Percentiles rank a stretch among this genome's conserved stretches.
These are phyloP conservation scores for Neomicropteryx cornuta DNA, from an alignment of 1,140 invertebrate genomes.

Conservation along the genomic window DNA sequence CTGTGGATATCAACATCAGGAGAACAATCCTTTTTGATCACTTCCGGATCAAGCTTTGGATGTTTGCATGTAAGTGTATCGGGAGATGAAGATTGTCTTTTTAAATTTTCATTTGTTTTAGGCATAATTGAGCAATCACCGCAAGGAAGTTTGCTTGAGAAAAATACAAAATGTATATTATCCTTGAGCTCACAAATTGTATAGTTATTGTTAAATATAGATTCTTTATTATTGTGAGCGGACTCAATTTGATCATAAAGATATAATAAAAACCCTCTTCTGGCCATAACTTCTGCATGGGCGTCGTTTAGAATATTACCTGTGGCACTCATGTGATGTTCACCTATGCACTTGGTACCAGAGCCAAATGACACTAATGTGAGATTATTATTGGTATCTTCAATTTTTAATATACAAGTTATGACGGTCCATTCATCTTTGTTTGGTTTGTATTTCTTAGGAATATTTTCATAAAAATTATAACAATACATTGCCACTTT, in stretches of 20 bases:
- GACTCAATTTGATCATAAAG: slow-evolving; percentile 52
- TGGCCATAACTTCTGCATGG: slow-evolving; percentile 82
- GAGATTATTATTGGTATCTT: slow-evolving; percentile 25
- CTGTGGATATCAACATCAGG: slow-evolving; percentile 51
- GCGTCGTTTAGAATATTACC: slow-evolving; percentile 78
- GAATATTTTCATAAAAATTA: slow-evolving; percentile 39
- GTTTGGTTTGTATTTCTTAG: slow-evolving; percentile 70
- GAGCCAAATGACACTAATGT: slow-evolving; percentile 72
- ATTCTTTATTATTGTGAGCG: slow-evolving; percentile 23
- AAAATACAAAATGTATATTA: slow-evolving; percentile 72
- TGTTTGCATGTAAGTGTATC: slow-evolving; percentile 14
- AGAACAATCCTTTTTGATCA: slow-evolving; percentile 22
- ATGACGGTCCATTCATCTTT: slow-evolving; percentile 78
- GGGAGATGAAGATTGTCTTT: slow-evolving; percentile 22
- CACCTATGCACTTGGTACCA: slow-evolving; percentile 84
- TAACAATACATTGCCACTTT: slow-evolving; percentile 17
- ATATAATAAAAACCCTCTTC: slow-evolving; percentile 72
- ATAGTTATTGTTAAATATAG: slow-evolving; percentile 26
- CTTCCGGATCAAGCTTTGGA: slow-evolving; percentile 18
- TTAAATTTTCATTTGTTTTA: slow-evolving; percentile 32
- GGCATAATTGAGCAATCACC: slow-evolving; percentile 89
- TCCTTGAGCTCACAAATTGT: slow-evolving; percentile 41
- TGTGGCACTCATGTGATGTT: slow-evolving; percentile 47
- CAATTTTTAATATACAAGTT: slow-evolving; percentile 55
- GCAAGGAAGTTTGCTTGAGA: slow-evolving; percentile 79